Conservation (phyloP, 2,888 invertebrate species). For the Stictocephala bisonia region DNA sequence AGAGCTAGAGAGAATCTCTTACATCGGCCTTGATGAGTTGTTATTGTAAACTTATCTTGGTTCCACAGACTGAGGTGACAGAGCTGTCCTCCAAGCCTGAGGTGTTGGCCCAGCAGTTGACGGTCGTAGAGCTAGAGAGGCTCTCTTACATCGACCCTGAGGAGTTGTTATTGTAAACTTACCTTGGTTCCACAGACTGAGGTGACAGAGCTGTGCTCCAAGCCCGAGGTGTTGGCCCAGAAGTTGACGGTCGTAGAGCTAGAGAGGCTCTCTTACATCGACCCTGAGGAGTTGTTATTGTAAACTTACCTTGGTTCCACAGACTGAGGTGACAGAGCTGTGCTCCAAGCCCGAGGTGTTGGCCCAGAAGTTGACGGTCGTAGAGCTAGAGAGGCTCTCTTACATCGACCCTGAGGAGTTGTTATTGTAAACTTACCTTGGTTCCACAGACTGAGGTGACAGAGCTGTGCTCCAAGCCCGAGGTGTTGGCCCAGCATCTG, state of each 20-base stretch:
- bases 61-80: conserved; percentile 78
- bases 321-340: conserved; percentile 79
- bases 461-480: conserved; percentile 82
- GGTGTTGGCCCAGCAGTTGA: conserved; percentile 90
- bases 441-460: conserved; percentile 79
- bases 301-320: no score
- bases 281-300: conserved; percentile 98
- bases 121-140: conserved; percentile 92
- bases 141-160: conserved; percentile 96
- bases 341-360: conserved; percentile 84
- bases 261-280: conserved; percentile 93
- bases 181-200: no score
- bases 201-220: conserved; percentile 80
- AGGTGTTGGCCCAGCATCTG: conserved; percentile 89
- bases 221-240: conserved; percentile 86
- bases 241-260: conserved; percentile 95
- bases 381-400: conserved; percentile 92
- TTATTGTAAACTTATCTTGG: no score
- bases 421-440: no score
- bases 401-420: conserved; percentile 98
- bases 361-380: conserved; percentile 93
- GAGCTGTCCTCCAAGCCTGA: conserved; percentile 84
- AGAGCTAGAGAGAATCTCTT: conserved; percentile 91
- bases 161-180: no score
- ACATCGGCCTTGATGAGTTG: conserved; percentile 98